Conservation (phyloP, 2,888 invertebrate genomes). For the Idaea dimidiata region DNA sequence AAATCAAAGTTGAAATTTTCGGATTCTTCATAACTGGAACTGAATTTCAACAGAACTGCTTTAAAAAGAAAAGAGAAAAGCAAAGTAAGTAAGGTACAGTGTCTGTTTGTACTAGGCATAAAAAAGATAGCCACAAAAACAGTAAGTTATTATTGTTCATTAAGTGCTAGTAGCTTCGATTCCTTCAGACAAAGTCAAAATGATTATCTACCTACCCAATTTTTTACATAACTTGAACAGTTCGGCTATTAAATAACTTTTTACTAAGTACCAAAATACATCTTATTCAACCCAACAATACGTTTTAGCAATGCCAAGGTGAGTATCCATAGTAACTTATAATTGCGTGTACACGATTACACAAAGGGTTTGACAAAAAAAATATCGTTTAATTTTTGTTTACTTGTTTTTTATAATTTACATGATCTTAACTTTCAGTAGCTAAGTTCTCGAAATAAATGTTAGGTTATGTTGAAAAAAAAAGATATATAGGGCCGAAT, state of each 20-base stretch:
- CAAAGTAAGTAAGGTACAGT: no score
- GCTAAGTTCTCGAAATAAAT: no score
- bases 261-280: not conserved
- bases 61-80: no score
- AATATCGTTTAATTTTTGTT: not conserved
- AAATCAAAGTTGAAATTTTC: no score
- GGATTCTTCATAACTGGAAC: no score
- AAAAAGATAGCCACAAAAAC: no score
- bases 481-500: no score
- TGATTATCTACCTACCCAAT: not conserved
- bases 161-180: not conserved
- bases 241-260: not conserved
- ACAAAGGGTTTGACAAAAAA: not conserved
- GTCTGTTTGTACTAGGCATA: no score
- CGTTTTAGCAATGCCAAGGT: slow-evolving; percentile 1
- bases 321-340: not conserved
- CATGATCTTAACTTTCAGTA: not conserved
- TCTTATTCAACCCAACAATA: not conserved
- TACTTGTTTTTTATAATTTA: not conserved
- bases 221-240: not conserved
- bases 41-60: no score
- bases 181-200: not conserved
- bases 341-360: not conserved
- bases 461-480: no score
- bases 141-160: no score